phyloP scores from a whole-genome alignment of 2,113 vertebrate genomes.

The Cinclus mexicanus region DNA sequence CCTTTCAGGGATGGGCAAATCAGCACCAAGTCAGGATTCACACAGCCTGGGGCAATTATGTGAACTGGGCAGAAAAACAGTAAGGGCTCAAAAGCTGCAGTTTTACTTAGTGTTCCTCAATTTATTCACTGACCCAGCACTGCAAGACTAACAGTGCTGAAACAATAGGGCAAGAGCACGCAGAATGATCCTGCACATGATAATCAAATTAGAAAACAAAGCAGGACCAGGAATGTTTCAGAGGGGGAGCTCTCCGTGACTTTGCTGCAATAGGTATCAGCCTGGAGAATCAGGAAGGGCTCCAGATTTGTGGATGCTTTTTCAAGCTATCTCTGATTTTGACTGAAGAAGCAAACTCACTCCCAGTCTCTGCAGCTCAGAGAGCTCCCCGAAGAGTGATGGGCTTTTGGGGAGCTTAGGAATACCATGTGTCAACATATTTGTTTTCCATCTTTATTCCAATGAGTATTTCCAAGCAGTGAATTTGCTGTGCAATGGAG shows the following conservation, averaged over 20 bases:
- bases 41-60: neutral
- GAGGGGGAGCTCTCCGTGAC: neutral
- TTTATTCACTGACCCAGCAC: slow-evolving; percentile 2
- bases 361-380: neutral
- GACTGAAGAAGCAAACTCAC: neutral
- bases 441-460: slow-evolving; percentile 15
- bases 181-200: neutral
- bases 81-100: neutral
- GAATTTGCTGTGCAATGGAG: neutral
- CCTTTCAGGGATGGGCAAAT: neutral
- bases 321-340: neutral
- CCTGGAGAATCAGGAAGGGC: neutral
- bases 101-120: neutral
- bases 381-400: neutral
- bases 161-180: neutral
- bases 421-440: neutral
- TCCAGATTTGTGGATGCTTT: neutral
- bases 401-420: neutral
- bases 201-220: neutral
- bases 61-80: neutral
- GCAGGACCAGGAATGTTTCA: neutral
- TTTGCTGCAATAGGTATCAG: neutral
- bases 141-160: slow-evolving; percentile 33
- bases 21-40: slow-evolving; percentile 4
- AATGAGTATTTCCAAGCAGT: neutral